Percentiles rank a stretch among this genome's conserved stretches.
These are phyloP conservation scores for Pseudomyrmex dendroicus DNA, from an alignment of 1,140 invertebrate species.

Conservation along the genomic window DNA sequence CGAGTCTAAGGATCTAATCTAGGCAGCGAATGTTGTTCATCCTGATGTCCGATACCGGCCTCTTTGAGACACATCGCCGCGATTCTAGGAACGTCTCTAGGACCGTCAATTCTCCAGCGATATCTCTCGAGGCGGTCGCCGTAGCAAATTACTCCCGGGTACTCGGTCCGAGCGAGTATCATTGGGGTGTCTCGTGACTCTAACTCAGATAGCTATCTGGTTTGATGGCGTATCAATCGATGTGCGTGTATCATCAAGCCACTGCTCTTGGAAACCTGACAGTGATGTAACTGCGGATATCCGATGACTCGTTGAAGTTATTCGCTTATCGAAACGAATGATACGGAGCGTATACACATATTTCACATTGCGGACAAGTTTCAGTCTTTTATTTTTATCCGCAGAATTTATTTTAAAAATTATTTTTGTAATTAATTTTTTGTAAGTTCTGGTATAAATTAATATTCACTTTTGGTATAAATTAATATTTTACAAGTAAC, in stretches of 20 bases:
- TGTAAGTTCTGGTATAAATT: too few species aligned
- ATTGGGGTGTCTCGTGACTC: conserved; percentile 22
- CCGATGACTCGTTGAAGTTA: conserved; percentile 42
- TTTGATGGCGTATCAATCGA: conserved; percentile 46
- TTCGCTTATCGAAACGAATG: not conserved
- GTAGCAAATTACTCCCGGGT: conserved; percentile 55
- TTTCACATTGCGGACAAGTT: not conserved
- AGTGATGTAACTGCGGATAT: conserved; percentile 48
- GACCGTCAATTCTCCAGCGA: conserved; percentile 21
- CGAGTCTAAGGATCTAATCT: not conserved
- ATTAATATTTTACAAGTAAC: too few species aligned
- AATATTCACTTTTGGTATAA: too few species aligned
- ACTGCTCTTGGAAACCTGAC: not conserved
- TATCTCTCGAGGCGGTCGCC: conserved; percentile 60
- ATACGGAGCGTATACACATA: not conserved
- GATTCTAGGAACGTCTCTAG: not conserved
- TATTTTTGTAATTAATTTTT: too few species aligned
- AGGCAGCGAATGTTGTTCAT: conserved; percentile 19
- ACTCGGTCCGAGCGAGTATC: conserved; percentile 38
- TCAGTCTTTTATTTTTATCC: not conserved
- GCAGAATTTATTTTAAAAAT: too few species aligned
- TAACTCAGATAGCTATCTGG: conserved; percentile 63
- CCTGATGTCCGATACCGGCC: conserved; percentile 20
- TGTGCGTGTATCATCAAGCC: conserved; percentile 3
- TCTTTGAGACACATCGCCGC: conserved; percentile 12